Evolutionary conservation across 1,140 invertebrate genomes (phyloP).

Genomic region (Sesamia nonagrioides): DNA sequence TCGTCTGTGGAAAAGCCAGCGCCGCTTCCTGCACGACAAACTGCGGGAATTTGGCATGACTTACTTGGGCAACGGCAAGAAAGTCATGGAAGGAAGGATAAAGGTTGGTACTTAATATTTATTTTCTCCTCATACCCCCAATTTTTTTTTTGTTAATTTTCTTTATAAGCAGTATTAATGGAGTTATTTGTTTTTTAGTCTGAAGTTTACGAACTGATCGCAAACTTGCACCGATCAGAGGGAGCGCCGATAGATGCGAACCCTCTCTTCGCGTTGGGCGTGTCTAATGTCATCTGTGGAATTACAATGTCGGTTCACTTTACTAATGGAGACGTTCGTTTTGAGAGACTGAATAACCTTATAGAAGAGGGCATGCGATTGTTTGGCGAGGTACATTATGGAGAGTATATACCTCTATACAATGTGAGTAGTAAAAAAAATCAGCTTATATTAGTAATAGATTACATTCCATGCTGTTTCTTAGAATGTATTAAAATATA

Average conservation of each 20-base stretch:
- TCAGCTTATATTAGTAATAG: background rate
- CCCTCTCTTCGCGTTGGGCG: slow-evolving; percentile 92
- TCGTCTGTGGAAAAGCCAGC: slow-evolving; percentile 96
- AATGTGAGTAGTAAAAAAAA: slow-evolving; percentile 73
- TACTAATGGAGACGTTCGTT: slow-evolving; percentile 91
- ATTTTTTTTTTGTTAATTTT: slow-evolving; percentile 15
- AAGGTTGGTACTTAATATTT: slow-evolving; percentile 87
- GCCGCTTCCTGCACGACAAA: slow-evolving; percentile 96
- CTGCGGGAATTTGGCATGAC: slow-evolving; percentile 97
- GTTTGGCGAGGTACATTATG: slow-evolving; percentile 93
- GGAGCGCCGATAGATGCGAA: slow-evolving; percentile 91
- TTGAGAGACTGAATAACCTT: slow-evolving; percentile 93
- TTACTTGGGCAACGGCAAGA: slow-evolving; percentile 92
- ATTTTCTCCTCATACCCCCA: slow-evolving; percentile 11
- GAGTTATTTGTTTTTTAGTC: slow-evolving; percentile 86
- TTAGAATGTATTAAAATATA: no score
- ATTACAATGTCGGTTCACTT: slow-evolving; percentile 96
- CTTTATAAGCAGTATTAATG: slow-evolving; percentile 47
- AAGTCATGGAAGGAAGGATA: slow-evolving; percentile 95
- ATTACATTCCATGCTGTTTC: background rate
- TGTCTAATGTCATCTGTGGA: slow-evolving; percentile 97
- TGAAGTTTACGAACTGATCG: slow-evolving; percentile 93
- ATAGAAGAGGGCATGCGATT: slow-evolving; percentile 96
- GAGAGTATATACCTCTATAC: slow-evolving; percentile 88
- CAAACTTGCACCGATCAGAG: slow-evolving; percentile 88